phyloP scores from a whole-genome alignment of 2,888 invertebrate species.

The Ctenicera cuprea region DNA sequence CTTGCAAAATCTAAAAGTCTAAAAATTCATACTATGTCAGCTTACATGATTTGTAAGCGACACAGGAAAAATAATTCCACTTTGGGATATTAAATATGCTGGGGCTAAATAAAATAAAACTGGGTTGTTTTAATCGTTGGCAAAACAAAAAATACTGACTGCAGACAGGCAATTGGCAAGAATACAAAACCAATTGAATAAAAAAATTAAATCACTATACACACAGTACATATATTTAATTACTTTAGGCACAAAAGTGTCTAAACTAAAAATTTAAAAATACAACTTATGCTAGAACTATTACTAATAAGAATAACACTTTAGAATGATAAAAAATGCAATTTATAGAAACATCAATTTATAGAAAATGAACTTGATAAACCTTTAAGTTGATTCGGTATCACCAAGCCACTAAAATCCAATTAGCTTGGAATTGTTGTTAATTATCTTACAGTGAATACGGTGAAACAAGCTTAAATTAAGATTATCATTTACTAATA shows the following conservation, averaged over 20 bases:
- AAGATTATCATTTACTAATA: too few species aligned
- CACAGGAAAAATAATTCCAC: not conserved
- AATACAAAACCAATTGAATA: not conserved
- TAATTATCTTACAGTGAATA: too few species aligned
- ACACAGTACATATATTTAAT: not conserved
- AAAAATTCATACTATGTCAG: not conserved
- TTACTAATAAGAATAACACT: too few species aligned
- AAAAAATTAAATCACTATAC: slow-evolving; percentile 21
- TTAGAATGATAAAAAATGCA: too few species aligned
- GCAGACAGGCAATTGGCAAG: too few species aligned
- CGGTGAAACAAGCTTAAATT: too few species aligned
- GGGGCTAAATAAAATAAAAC: not conserved
- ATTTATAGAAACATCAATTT: too few species aligned
- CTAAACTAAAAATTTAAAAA: slow-evolving; percentile 18
- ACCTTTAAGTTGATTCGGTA: too few species aligned
- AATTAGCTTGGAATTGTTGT: too few species aligned
- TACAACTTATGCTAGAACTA: slow-evolving; percentile 14
- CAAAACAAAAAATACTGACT: not conserved
- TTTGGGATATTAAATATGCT: not conserved
- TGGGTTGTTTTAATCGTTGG: not conserved
- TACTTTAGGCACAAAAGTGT: slow-evolving; percentile 35
- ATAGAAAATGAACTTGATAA: too few species aligned
- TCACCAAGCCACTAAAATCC: too few species aligned
- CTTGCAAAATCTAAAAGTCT: slow-evolving; percentile 23
- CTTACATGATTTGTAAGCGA: too few species aligned